Percentiles rank a stretch among this genome's conserved stretches.
Evolutionary conservation across 2,888 invertebrate species (phyloP).

Genomic region (Blomia tropicalis): DNA sequence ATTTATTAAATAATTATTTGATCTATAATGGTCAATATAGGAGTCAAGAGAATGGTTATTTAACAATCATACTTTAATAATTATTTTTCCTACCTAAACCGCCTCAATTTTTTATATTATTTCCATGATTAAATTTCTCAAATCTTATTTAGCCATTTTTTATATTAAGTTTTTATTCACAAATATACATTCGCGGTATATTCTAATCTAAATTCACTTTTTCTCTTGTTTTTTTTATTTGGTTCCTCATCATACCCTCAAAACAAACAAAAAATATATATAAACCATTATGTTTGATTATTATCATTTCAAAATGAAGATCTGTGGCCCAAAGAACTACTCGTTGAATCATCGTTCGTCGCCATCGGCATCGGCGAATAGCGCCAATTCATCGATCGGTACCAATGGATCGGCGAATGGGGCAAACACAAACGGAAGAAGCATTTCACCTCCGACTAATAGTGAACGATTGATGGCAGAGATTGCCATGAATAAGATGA

Average conservation of each 20-base stretch:
- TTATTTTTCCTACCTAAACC: not conserved
- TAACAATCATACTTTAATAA: not conserved
- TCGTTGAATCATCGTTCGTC: not conserved
- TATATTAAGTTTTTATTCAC: not conserved
- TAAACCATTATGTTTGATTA: not conserved
- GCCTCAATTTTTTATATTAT: not conserved
- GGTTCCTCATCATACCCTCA: not conserved
- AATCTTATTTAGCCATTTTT: too few species aligned
- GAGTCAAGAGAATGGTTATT: constrained; percentile 9
- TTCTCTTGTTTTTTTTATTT: not conserved
- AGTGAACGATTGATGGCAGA: not conserved
- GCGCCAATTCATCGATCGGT: not conserved
- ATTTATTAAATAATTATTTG: too few species aligned
- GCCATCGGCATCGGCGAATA: too few species aligned
- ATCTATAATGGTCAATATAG: constrained; percentile 13
- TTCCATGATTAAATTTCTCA: not conserved
- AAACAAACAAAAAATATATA: too few species aligned
- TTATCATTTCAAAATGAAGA: not conserved
- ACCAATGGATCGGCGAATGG: not conserved
- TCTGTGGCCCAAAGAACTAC: constrained; percentile 13
- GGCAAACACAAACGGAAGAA: not conserved
- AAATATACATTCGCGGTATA: not conserved
- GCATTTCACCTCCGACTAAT: not conserved
- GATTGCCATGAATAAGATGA: constrained; percentile 9
- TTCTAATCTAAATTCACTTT: not conserved